Evolutionary conservation across 2,797 vertebrate genomes (phyloP).

Genomic region (Crocidura indochinensis): DNA sequence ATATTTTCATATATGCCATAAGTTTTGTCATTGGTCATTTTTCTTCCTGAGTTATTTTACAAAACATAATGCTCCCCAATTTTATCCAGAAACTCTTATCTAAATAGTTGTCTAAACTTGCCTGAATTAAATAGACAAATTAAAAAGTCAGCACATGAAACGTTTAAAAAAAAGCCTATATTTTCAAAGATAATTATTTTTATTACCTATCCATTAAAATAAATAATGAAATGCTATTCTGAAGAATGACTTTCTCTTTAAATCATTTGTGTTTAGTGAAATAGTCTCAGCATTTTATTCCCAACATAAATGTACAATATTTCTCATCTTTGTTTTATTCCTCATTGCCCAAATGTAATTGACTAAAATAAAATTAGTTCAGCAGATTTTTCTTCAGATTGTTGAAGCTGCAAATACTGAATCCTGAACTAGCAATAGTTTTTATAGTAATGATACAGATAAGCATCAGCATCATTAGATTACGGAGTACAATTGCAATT

Average conservation of each 20-base stretch:
- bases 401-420: slow-evolving; percentile 80
- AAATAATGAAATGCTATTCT: neutral
- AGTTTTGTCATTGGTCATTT: no score
- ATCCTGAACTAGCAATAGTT: slow-evolving; percentile 74
- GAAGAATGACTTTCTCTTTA: slow-evolving; percentile 38
- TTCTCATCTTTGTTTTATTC: slow-evolving; percentile 73
- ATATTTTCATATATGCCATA: no score
- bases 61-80: no score
- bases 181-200: neutral
- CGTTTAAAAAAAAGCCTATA: neutral
- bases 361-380: slow-evolving; percentile 78
- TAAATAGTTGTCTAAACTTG: neutral
- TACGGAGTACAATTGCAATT: slow-evolving; percentile 72
- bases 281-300: slow-evolving; percentile 50
- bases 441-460: slow-evolving; percentile 83
- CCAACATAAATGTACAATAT: slow-evolving; percentile 69
- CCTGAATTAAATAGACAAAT: neutral
- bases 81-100: neutral
- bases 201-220: neutral
- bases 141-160: neutral
- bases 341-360: slow-evolving; percentile 79
- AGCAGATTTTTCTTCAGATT: slow-evolving; percentile 78
- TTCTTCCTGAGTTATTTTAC: no score
- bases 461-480: slow-evolving; percentile 85
- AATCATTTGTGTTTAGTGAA: slow-evolving; percentile 38